Base-by-base conservation (phyloP, 1,140 invertebrate genomes). In the Drosophila nigrodunni region DNA sequence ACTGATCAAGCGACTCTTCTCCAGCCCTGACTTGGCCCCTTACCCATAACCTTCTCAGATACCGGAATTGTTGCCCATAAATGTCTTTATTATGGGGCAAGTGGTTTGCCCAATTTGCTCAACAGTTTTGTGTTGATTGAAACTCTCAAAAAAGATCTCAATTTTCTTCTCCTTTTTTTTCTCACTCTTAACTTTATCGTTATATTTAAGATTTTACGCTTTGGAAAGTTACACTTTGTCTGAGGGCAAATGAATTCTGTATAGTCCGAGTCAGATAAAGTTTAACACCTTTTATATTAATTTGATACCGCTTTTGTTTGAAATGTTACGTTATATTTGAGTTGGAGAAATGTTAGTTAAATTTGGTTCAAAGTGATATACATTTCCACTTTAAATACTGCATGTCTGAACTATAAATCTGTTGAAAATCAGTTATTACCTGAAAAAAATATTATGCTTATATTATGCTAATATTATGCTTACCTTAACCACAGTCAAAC, bases 51-150 rank as follows among this genome's bases (percentile, higher is more conserved):
- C 71, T 55, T 6, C 21, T 21, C 11, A 73, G 78, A 68, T 77
- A 74, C 68, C 67, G 74, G 66, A 81, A 80, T 79, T 58, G 70
- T 85, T 76, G 81, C 50, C 69, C 76, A 87, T 87, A 82, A 87
- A 87, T 86, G 83, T 82, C 82, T 88, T 88, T 78, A 87, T 86
- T 86, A 82, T 82, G 69, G 76, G 77, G 57, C 83, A 76, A 86
- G 66, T 85, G 70, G 57, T 66, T 59, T 11, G 37, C 67, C 74
- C 82, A 86, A 85, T 85, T 85, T 86, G 52, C 58, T 70, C 65
- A 9, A 21, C 18, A 58, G 10, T 62, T 41, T 49, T 76, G 44
- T 54, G 30, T 37, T 54, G 50, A 54, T 37, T 30, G 35, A 39
- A 57, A 57, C 15, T 57, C 37, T 21, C 54, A 6, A 18, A 18